These are phyloP conservation scores for Ochropleura plecta DNA, from an alignment of 2,888 invertebrate genomes.

Conservation along the genomic window DNA sequence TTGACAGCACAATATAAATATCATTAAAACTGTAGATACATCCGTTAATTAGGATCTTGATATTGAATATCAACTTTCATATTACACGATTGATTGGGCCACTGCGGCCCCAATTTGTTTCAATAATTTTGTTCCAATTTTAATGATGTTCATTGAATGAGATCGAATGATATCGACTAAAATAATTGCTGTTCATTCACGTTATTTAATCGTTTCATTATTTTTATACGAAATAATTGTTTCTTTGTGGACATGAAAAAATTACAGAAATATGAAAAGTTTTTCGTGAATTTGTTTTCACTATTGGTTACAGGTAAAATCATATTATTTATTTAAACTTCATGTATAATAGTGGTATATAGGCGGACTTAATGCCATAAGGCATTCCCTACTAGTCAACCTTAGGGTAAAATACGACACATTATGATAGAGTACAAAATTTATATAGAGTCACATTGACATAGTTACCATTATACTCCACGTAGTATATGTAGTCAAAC, in stretches of 20 bases:
- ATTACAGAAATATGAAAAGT: not conserved
- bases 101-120: conserved; percentile 57
- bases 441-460: not conserved
- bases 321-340: too few species aligned
- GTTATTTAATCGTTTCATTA: conserved; percentile 34
- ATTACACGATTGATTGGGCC: conserved; percentile 59
- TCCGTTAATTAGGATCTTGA: conserved; percentile 51
- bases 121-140: conserved; percentile 63
- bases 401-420: too few species aligned
- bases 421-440: too few species aligned
- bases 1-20: conserved; percentile 10
- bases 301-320: not conserved
- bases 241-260: conserved; percentile 14
- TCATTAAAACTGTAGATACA: not conserved
- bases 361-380: too few species aligned
- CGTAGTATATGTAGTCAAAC: not conserved
- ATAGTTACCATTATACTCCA: not conserved
- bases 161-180: conserved; percentile 58
- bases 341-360: too few species aligned
- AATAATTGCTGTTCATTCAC: conserved; percentile 54
- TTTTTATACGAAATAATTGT: not conserved
- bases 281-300: not conserved
- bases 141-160: conserved; percentile 57
- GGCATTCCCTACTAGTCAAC: too few species aligned
- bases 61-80: conserved; percentile 55